These are phyloP conservation scores for Indri indri DNA, from an alignment of 2,113 vertebrate genomes.

Conservation along the genomic window DNA sequence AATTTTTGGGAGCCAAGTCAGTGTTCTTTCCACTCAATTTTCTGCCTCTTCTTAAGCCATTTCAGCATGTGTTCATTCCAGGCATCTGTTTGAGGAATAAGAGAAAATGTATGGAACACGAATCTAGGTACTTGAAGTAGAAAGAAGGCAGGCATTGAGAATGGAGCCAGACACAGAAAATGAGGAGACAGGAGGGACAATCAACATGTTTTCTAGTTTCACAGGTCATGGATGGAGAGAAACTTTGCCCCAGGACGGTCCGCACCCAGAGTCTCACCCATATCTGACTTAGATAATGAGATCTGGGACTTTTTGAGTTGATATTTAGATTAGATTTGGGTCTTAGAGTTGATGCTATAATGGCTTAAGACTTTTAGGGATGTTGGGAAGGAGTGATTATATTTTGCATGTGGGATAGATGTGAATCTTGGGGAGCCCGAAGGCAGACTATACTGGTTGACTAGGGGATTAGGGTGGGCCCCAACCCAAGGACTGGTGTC, in stretches of 20 bases:
- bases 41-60: not conserved
- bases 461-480: not conserved
- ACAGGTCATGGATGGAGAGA: not conserved
- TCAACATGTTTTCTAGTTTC: not conserved
- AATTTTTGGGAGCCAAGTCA: not conserved
- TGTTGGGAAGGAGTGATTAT: not conserved
- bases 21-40: not conserved
- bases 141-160: not conserved
- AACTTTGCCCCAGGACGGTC: not conserved
- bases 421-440: not conserved
- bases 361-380: not conserved
- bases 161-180: not conserved
- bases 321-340: not conserved
- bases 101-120: not conserved
- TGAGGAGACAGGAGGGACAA: not conserved
- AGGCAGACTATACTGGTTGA: not conserved
- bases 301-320: not conserved
- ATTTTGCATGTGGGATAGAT: not conserved
- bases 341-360: not conserved
- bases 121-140: not conserved
- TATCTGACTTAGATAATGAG: not conserved
- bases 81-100: not conserved
- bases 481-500: not conserved
- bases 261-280: not conserved
- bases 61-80: not conserved